Conservation (phyloP, 2,888 invertebrate genomes). For the Cataglyphis albicans region DNA sequence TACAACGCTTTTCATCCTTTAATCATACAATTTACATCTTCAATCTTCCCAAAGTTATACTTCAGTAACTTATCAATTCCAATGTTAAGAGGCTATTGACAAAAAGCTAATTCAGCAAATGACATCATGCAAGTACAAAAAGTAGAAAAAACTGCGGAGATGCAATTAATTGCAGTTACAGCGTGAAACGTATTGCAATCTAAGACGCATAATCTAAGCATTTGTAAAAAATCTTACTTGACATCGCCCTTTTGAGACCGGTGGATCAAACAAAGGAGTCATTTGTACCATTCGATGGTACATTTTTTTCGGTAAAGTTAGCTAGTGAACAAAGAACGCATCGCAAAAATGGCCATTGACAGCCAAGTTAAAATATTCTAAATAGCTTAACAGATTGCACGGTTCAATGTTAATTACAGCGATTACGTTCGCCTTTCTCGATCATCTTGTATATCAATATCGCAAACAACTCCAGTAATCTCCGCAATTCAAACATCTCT, state of each 20-base stretch:
- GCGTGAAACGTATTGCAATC: conserved; percentile 35
- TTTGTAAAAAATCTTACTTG: conserved; percentile 42
- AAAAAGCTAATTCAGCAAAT: conserved; percentile 21
- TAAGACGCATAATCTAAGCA: conserved; percentile 43
- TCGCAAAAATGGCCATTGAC: conserved; percentile 68
- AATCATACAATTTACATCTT: conserved; percentile 62
- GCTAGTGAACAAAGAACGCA: conserved; percentile 70
- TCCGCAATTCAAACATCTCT: conserved; percentile 58
- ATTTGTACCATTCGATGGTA: conserved; percentile 53
- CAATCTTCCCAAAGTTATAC: conserved; percentile 58
- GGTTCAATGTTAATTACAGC: conserved; percentile 72
- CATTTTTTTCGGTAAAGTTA: conserved; percentile 49
- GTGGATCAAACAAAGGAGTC: conserved; percentile 65
- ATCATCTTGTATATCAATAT: conserved; percentile 51
- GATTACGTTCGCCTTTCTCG: conserved; percentile 62
- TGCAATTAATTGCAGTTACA: conserved; percentile 29
- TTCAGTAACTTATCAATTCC: conserved; percentile 27
- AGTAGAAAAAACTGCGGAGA: conserved; percentile 47
- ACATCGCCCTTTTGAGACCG: conserved; percentile 28
- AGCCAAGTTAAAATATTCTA: conserved; percentile 73
- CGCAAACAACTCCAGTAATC: conserved; percentile 49
- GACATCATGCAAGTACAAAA: conserved; percentile 47
- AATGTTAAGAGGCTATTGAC: conserved; percentile 17
- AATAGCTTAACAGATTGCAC: conserved; percentile 80
- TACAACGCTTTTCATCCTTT: conserved; percentile 63